Evolutionary conservation across 2,797 vertebrate species (phyloP).

Genomic region (Chelidonichthys spinosus): DNA sequence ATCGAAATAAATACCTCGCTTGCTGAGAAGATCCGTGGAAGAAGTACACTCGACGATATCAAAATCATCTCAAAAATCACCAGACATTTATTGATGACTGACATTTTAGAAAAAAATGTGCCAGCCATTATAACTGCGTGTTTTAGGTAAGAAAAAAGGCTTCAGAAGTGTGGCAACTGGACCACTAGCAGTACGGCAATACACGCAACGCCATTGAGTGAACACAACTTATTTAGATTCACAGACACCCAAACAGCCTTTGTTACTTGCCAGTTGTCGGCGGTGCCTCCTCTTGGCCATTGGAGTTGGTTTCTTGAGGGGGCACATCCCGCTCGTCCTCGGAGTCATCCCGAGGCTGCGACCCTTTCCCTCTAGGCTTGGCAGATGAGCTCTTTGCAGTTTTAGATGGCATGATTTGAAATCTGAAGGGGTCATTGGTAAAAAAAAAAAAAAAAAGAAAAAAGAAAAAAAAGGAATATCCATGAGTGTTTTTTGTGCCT

Average conservation of each 20-base stretch:
- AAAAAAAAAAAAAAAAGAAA: neutral
- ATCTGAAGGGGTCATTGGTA: constrained; percentile 77
- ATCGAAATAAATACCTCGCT: constrained; percentile 71
- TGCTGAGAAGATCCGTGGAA: constrained; percentile 43
- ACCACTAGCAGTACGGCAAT: constrained; percentile 63
- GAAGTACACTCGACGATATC: constrained; percentile 70
- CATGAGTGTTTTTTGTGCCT: constrained; percentile 71
- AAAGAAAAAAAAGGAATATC: constrained; percentile 50
- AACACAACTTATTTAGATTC: constrained; percentile 79
- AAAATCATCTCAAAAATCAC: constrained; percentile 71
- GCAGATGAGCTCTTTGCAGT: constrained; percentile 88
- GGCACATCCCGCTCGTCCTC: constrained; percentile 83
- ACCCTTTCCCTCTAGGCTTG: constrained; percentile 82
- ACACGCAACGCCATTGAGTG: constrained; percentile 74
- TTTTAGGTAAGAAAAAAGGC: constrained; percentile 61
- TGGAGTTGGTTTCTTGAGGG: constrained; percentile 78
- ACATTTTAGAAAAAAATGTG: constrained; percentile 53
- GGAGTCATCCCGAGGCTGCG: constrained; percentile 83
- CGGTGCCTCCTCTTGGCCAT: constrained; percentile 80
- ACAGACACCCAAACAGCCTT: constrained; percentile 81
- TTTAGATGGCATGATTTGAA: constrained; percentile 89
- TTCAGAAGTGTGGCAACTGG: constrained; percentile 69
- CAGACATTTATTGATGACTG: constrained; percentile 70
- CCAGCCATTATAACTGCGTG: constrained; percentile 67
- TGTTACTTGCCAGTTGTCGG: constrained; percentile 85